Evolutionary conservation across 2,113 vertebrate species (phyloP).

Genomic region (Isichthys henryi): DNA sequence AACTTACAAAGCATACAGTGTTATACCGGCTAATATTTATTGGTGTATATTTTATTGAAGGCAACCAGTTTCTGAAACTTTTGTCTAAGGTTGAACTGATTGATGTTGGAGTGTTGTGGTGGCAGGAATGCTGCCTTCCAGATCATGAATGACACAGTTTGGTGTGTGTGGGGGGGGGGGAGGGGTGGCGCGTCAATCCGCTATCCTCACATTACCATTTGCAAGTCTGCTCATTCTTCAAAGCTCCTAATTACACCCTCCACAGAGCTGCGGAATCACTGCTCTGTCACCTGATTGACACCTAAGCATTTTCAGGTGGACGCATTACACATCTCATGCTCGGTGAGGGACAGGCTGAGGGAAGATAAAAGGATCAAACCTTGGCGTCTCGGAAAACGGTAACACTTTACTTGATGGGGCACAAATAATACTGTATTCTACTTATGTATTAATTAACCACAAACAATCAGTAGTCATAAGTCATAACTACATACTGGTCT

Average conservation of each 20-base stretch:
- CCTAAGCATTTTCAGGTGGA: not conserved
- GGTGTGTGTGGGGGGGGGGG: not conserved
- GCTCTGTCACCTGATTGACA: not conserved
- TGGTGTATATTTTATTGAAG: not conserved
- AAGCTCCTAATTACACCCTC: not conserved
- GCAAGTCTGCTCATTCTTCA: not conserved
- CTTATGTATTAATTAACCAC: not conserved
- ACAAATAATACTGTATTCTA: not conserved
- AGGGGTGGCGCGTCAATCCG: not conserved
- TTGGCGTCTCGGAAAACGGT: not conserved
- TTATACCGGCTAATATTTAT: not conserved
- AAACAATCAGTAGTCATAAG: too few relatives aligned
- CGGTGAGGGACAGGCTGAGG: not conserved
- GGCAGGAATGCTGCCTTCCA: not conserved
- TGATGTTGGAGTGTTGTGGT: not conserved
- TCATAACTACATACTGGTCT: not conserved
- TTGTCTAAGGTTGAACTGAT: not conserved
- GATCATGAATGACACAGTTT: not conserved
- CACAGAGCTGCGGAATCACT: not conserved
- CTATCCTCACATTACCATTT: not conserved
- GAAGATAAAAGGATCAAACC: not conserved
- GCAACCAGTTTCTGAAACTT: not conserved
- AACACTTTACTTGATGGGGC: not conserved
- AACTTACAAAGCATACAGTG: not conserved
- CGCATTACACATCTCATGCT: not conserved